Percentiles rank a stretch among this genome's conserved stretches.
Evolutionary conservation across 2,113 vertebrate species (phyloP).

Genomic region (Ciconia maguari): DNA sequence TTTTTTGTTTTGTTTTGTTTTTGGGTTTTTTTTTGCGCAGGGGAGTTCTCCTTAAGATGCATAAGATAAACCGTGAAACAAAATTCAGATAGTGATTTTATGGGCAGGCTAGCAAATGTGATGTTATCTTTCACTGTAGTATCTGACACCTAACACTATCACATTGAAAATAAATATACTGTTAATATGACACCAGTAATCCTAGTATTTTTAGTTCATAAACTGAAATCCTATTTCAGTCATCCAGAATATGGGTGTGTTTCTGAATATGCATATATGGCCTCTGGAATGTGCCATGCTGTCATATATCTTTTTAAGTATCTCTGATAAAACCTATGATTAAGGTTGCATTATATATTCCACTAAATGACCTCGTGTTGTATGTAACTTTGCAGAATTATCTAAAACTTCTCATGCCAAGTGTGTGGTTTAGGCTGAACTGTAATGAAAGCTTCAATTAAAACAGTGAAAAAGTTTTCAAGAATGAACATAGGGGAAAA

Average conservation of each 20-base stretch:
- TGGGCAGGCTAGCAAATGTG: neutral
- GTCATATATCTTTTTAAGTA: neutral
- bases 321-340: neutral
- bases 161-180: neutral
- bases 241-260: neutral
- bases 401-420: neutral
- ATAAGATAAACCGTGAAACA: neutral
- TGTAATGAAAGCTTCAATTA: neutral
- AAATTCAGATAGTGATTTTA: neutral
- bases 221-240: neutral
- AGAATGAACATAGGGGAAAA: neutral
- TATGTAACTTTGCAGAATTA: neutral
- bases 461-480: neutral
- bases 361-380: neutral
- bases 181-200: neutral
- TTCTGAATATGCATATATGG: neutral
- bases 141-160: neutral
- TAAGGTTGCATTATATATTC: neutral
- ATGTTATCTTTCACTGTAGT: neutral
- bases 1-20: no score
- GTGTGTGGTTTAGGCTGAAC: neutral
- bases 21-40: rapidly evolving
- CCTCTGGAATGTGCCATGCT: neutral
- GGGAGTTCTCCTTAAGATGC: neutral
- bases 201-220: neutral